Evolutionary conservation across 2,888 invertebrate species (phyloP), one percentile per base, ranked within the genome.

Genomic region (Brachypalpus laphriformis): DNA sequence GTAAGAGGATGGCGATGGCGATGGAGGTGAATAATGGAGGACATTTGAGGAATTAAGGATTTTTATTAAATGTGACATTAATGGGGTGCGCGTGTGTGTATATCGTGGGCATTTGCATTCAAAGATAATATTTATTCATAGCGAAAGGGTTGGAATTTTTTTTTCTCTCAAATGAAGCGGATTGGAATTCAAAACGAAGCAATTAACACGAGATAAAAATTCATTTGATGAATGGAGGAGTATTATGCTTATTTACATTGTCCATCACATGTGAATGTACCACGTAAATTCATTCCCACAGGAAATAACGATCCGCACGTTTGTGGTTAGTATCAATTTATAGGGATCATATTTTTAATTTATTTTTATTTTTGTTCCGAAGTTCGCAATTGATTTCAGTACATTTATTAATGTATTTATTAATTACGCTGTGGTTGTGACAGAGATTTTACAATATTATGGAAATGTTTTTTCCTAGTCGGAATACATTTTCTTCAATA

Each of bases 41-140:
- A 20, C 8, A 20, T 70, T 70, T 31, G 42, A 28, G n/a, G 56
- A 34, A 57, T 31, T 57, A 47, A 57, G 34, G 59, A 59, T 45
- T 56, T 25, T 70, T 70, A 34, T 66, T 51, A 25, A 31, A 68
- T 31, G 31, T 45, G 18, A 63, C 45, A 18, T 63, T 47, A 63
- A 47, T 31, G 31, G 28, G 7, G 31, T 0, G 7, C 14, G 18
- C 9, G 47, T 31, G 18, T 18, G 16, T 34, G 28, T 31, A 1
- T 8, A 3, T 14, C n/a, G 0, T 51, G 14, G 11, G 18, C 16
- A 20, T 66, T 40, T 51, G 3, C 11, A 51, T 37, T 34, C 25
- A 25, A 25, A 51, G 37, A 16, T 49, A 1, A 14, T 22, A 47
- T 9, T 65, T 45, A 7, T 31, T 34, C 16, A 34, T 20, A 37